phyloP scores from a whole-genome alignment of 1,140 invertebrate genomes.

The Phymastichus coffea region DNA sequence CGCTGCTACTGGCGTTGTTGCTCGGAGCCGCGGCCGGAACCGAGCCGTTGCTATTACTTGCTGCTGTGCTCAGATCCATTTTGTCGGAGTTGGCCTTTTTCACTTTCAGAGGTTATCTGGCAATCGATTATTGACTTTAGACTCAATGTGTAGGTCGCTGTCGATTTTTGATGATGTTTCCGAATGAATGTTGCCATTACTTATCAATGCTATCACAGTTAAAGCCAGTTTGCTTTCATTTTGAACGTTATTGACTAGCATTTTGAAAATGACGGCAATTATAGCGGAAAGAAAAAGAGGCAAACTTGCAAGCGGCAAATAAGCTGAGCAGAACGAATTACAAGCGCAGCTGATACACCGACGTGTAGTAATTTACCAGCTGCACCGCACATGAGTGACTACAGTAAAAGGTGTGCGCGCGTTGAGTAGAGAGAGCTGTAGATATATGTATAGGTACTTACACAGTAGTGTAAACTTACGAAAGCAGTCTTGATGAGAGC shows the following conservation, averaged over 20 bases:
- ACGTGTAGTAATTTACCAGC: background rate
- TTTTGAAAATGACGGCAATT: background rate
- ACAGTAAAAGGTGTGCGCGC: too few species aligned
- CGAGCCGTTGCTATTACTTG: background rate
- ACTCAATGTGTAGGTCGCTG: too few species aligned
- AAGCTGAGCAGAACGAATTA: background rate
- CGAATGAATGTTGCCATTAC: background rate
- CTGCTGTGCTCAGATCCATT: slow-evolving; percentile 35
- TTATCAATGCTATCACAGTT: background rate
- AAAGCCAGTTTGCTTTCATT: background rate
- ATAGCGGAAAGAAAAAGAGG: slow-evolving; percentile 8
- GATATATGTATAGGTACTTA: too few species aligned
- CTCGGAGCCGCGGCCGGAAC: background rate
- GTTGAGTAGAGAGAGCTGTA: too few species aligned
- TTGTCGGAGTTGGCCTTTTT: slow-evolving; percentile 12
- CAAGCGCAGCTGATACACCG: background rate
- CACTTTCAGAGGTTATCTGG: slow-evolving; percentile 12
- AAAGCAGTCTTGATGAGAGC: too few species aligned
- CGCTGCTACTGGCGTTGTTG: background rate
- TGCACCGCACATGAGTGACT: too few species aligned
- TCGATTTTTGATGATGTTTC: background rate
- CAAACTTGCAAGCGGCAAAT: background rate
- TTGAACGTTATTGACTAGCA: background rate
- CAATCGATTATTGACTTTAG: slow-evolving; percentile 21
- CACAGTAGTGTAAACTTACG: too few species aligned